Evolutionary conservation across 1,140 invertebrate genomes (phyloP), one percentile per base, ranked within the genome.

Genomic region (Drosophila paulistorum): DNA sequence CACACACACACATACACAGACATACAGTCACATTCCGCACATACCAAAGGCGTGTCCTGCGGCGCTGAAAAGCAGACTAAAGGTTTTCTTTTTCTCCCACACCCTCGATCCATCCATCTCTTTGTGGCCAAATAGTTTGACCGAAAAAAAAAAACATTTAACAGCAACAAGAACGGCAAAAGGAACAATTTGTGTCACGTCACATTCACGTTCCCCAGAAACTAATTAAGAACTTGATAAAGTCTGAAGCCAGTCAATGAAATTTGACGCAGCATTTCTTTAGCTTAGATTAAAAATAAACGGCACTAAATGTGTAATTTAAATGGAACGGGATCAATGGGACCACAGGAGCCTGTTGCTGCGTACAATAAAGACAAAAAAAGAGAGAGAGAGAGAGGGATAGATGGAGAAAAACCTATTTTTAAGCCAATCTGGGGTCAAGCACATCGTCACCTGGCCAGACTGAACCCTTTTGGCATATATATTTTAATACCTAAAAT

Each of bases 41-140:
- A 51, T 39, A 42, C 39, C 62, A 71, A 77, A 78, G 82, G 82
- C 82, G 83, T 81, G 81, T 86, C 81, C 81, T 77, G 71, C 33
- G 65, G 61, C 54, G 58, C 73, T 71, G 65, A 69, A 80, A 78
- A 77, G 82, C 67, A 66, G 74, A 69, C 75, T 78, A 41, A 39
- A 51, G 45, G 17, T 65, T 85, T 68, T 68, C 51, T 30, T 48
- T 67, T 37, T 45, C 10, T 20, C 17, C 13, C 35, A 37, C 35
- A 9, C 35, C 7, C 35, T 37, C 35, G 7, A 11, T 20, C n/a
- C 9, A 30, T 30, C 30, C 30, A 30, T 30, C 20, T 5, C 10
- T 51, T 51, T 51, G n/a, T 45, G n/a, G 45, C n/a, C 75, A 57
- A 65, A 68, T 72, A 62, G 65, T 80, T 59, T 45, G 17, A 42